Evolutionary conservation across 1,140 invertebrate genomes (phyloP), one percentile per base, ranked within the genome.

Genomic region (Bathynomus jamesi): DNA sequence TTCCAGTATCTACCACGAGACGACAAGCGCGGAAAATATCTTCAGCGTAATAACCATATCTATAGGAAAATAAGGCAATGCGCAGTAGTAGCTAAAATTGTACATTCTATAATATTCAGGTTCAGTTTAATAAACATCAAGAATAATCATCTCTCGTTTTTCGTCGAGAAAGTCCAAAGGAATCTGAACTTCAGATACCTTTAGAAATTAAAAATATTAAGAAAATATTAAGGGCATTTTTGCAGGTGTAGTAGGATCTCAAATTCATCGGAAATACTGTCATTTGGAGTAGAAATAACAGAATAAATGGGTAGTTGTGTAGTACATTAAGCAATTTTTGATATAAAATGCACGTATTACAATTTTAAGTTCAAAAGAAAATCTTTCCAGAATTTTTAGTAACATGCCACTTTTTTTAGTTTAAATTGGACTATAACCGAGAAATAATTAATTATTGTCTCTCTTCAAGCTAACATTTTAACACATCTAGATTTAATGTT

Each of bases 11-110:
- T n/a, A 70, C 69, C 0, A 70, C 69, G 13, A 70, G 69, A 28
- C 69, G 30, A 40, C 69, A 70, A 28, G 69, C 69, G 7, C 69
- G 60, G 61, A 65, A 70, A 3, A 65, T 65, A 25, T 63, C 61
- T n/a, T 75, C 77, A 0, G 80, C 80, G 40, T 81, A 81, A 53
- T 82, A 80, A 4, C 83, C 83, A 67, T 80, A 83, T 80, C 80
- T 69, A 81, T 80, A 72, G n/a, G 80, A 79, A 11, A 78, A 17
- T 21, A 53, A 53, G 2, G 21, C 21, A 17, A 40, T 17, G 7
- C 7, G 17, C 17, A 40, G 17, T 17, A 40, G 32, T 40, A 40
- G 17, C 32, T 8, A 40, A 8, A 40, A 40, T 40, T 40, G 32
- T 40, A 40, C 17, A 8, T 17, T 17, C 17, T 40, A 40, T 8